These are phyloP conservation scores for Gryon sp. DNA, from an alignment of 1,140 invertebrate species.

Conservation along the genomic window DNA sequence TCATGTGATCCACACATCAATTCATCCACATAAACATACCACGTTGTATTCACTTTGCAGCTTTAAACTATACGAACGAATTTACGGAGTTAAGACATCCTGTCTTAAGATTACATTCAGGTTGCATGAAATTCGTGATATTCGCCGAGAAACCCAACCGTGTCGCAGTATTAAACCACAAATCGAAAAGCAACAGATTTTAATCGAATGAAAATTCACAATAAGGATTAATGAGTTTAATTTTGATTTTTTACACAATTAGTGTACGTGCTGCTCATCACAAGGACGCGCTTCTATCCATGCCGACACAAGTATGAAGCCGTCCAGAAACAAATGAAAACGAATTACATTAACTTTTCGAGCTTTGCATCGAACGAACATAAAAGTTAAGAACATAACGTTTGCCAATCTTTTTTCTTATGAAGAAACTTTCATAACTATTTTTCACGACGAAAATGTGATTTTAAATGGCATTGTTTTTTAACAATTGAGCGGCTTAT, in stretches of 20 bases:
- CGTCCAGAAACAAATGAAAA: conserved; percentile 58
- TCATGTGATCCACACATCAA: conserved; percentile 40
- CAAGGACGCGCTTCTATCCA: conserved; percentile 59
- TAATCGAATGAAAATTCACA: background rate
- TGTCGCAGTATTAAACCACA: conserved; percentile 8
- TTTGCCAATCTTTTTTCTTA: conserved; percentile 57
- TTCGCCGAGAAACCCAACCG: conserved; percentile 10
- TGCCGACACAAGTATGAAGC: conserved; percentile 52
- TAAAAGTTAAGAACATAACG: conserved; percentile 53
- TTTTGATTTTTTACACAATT: conserved; percentile 51
- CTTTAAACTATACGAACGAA: conserved; percentile 23
- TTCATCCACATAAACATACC: conserved; percentile 45
- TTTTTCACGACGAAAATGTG: conserved; percentile 51
- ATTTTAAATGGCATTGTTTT: conserved; percentile 53
- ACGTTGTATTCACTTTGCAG: conserved; percentile 29
- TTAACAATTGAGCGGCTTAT: conserved; percentile 47
- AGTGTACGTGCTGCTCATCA: conserved; percentile 56
- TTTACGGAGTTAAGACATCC: conserved; percentile 15
- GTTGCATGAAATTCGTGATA: conserved; percentile 6
- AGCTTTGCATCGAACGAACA: conserved; percentile 60
- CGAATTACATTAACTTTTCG: conserved; percentile 60
- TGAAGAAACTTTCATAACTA: conserved; percentile 56
- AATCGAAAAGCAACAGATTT: background rate
- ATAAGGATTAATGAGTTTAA: conserved; percentile 26
- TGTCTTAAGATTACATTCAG: conserved; percentile 6